A percentile compares a stretch with the other conserved stretches of the same genome.
phyloP scores from a whole-genome alignment of 2,113 vertebrate species.

The Heteronetta atricapilla region DNA sequence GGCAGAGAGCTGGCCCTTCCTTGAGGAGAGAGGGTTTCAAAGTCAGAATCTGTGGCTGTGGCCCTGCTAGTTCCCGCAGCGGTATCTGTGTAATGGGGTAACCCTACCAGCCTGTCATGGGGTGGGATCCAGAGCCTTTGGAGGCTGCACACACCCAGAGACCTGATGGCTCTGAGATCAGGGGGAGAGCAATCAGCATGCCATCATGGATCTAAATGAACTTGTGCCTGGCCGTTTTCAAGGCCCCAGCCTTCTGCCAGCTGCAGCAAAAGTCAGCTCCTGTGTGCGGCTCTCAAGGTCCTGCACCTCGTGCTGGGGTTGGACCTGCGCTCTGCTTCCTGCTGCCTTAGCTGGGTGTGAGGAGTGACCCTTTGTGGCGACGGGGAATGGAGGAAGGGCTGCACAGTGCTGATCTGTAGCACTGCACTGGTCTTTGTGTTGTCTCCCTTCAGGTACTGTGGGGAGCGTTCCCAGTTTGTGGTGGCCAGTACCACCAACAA shows the following conservation, averaged over 20 bases:
- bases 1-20: background rate
- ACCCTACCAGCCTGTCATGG: fast-evolving
- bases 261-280: background rate
- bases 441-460: slow-evolving; percentile 80
- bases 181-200: background rate
- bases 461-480: slow-evolving; percentile 69
- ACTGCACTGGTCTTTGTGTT: background rate
- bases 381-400: background rate
- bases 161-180: background rate
- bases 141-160: no score
- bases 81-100: background rate
- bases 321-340: background rate
- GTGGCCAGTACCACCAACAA: slow-evolving; percentile 76
- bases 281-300: fast-evolving
- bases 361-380: background rate
- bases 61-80: background rate
- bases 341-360: no score
- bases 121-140: background rate
- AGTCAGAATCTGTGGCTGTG: background rate
- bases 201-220: background rate
- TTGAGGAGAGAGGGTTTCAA: background rate
- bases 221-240: background rate
- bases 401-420: background rate
- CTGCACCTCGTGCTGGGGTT: background rate
- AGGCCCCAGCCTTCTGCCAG: background rate